A percentile compares a stretch with the other conserved stretches of the same genome.
These are phyloP conservation scores for Phaedon cochleariae DNA, from an alignment of 2,888 invertebrate genomes.

Conservation along the genomic window DNA sequence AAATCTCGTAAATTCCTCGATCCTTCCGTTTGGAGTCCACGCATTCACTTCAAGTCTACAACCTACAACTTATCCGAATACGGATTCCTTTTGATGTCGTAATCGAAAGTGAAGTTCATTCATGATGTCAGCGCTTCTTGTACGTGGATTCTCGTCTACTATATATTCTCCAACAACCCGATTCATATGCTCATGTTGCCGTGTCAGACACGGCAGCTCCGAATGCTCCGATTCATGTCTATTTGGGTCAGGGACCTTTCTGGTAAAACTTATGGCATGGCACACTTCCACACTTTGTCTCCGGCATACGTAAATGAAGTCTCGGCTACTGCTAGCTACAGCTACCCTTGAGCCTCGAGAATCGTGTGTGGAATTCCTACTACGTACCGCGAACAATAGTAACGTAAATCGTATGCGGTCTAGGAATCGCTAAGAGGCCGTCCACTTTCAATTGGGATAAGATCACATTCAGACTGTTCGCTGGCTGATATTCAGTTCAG, in stretches of 20 bases:
- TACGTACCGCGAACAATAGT: constrained; percentile 23
- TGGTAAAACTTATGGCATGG: constrained; percentile 45
- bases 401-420: constrained; percentile 26
- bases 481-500: neutral
- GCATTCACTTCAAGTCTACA: constrained; percentile 18
- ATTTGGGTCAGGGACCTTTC: constrained; percentile 51
- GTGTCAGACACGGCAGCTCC: constrained; percentile 19
- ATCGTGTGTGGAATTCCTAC: constrained; percentile 26
- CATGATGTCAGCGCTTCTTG: constrained; percentile 42
- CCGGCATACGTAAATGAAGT: constrained; percentile 37
- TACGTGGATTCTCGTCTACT: constrained; percentile 41
- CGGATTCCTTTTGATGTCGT: constrained; percentile 46
- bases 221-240: constrained; percentile 43
- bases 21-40: constrained; percentile 19
- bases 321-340: constrained; percentile 17
- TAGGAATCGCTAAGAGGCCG: constrained; percentile 18
- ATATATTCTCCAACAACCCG: constrained; percentile 33
- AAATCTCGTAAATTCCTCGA: neutral
- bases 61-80: constrained; percentile 45
- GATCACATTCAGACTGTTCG: neutral
- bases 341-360: constrained; percentile 22
- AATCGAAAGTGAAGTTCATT: constrained; percentile 48
- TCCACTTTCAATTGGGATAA: neutral
- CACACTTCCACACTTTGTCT: constrained; percentile 36
- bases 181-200: constrained; percentile 40